Conservation (phyloP, 2,113 vertebrate genomes). For the Glaucomys volans region DNA sequence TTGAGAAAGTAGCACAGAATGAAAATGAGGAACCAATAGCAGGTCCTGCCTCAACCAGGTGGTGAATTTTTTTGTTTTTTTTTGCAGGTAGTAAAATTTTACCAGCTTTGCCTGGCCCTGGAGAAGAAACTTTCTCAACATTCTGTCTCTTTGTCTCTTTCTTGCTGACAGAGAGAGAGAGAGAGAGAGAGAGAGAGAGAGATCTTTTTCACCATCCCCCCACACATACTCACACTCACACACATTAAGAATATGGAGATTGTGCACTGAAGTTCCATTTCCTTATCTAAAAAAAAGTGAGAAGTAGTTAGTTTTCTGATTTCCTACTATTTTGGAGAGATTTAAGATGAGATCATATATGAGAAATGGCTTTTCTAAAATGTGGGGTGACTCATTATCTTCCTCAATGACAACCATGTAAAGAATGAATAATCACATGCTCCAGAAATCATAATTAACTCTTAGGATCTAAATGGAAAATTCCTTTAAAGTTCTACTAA, state of each 20-base stretch:
- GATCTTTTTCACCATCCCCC: background rate
- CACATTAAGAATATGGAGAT: background rate
- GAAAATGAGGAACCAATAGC: background rate
- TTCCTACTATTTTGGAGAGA: background rate
- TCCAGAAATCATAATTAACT: background rate
- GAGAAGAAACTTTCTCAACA: background rate
- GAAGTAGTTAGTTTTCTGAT: background rate
- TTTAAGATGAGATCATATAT: background rate
- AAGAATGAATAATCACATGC: background rate
- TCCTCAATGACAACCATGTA: background rate
- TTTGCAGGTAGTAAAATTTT: background rate
- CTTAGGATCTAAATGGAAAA: constrained; percentile 31
- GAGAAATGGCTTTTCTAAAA: background rate
- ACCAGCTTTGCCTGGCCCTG: background rate
- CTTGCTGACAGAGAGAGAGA: too few relatives aligned
- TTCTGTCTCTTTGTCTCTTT: background rate
- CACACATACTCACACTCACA: background rate
- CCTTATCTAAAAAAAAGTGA: background rate
- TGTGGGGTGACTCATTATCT: background rate
- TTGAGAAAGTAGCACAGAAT: background rate
- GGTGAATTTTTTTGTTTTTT: too few relatives aligned
- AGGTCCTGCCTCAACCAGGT: background rate
- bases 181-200: too few relatives aligned
- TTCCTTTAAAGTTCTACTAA: background rate
- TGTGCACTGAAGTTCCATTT: background rate